These are phyloP conservation scores for Silurus aristotelis DNA, from an alignment of 2,797 vertebrate species.

Conservation along the genomic window DNA sequence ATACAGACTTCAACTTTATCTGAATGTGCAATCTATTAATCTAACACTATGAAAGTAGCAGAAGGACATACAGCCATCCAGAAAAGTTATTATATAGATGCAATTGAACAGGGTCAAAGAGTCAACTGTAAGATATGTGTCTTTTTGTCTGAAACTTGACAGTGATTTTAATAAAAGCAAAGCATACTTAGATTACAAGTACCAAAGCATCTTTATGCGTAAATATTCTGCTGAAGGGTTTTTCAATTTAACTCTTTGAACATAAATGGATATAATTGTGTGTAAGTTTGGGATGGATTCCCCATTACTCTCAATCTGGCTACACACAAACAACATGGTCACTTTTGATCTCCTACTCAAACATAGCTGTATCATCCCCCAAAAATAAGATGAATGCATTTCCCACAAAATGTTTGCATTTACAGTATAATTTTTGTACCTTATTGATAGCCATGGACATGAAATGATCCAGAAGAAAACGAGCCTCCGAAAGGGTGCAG, in stretches of 20 bases:
- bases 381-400: background rate
- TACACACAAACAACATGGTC: background rate
- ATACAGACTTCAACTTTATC: background rate
- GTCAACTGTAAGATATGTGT: background rate
- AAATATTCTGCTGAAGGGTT: background rate
- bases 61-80: background rate
- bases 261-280: background rate
- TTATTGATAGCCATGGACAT: constrained; percentile 94
- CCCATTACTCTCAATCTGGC: background rate
- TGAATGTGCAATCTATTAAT: background rate
- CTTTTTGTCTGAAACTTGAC: background rate
- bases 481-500: constrained; percentile 89
- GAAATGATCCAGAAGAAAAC: constrained; percentile 94
- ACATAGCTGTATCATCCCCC: too few species aligned
- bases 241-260: background rate
- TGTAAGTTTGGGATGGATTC: background rate
- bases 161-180: background rate
- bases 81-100: background rate
- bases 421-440: constrained; percentile 68
- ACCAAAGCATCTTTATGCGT: background rate
- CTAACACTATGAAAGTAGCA: background rate
- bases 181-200: background rate
- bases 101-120: background rate
- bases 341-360: background rate
- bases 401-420: background rate